Percentiles rank a stretch among this genome's conserved stretches.
phyloP scores from a whole-genome alignment of 2,888 invertebrate genomes.

The Cybosia mesomella region DNA sequence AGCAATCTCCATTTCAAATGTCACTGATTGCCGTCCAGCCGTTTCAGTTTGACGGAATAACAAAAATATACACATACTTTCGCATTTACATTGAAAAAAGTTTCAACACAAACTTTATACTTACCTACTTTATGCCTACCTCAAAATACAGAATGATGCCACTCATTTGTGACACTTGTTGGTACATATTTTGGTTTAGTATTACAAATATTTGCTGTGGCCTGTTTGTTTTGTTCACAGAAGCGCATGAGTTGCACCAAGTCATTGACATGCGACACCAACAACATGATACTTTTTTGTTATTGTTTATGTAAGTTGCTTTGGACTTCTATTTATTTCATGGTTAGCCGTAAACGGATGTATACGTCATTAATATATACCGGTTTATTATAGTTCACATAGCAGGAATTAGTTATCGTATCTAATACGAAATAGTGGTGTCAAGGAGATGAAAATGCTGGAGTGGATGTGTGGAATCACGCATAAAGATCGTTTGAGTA shows the following conservation, averaged over 20 bases:
- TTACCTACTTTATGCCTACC: not conserved
- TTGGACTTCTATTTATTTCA: not conserved
- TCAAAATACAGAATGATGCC: not conserved
- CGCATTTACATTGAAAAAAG: not conserved
- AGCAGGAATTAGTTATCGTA: not conserved
- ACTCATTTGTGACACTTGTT: not conserved
- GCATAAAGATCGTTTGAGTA: too few relatives aligned
- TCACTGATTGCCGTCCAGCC: too few relatives aligned
- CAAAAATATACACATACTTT: too few relatives aligned
- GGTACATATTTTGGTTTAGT: constrained; percentile 9
- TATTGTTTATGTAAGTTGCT: not conserved
- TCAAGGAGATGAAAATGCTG: too few relatives aligned
- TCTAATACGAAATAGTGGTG: too few relatives aligned
- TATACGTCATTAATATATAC: not conserved
- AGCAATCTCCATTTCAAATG: too few relatives aligned
- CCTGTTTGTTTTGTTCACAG: not conserved
- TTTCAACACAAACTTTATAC: not conserved
- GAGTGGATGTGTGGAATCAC: too few relatives aligned
- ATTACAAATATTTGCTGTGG: constrained; percentile 12
- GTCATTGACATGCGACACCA: constrained; percentile 11
- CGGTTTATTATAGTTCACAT: not conserved
- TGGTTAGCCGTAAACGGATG: not conserved
- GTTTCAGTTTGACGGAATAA: too few relatives aligned
- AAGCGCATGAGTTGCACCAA: not conserved
- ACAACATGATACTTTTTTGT: not conserved